These are phyloP conservation scores for Eupelmus urozonus DNA, from an alignment of 2,888 invertebrate species.

Conservation along the genomic window DNA sequence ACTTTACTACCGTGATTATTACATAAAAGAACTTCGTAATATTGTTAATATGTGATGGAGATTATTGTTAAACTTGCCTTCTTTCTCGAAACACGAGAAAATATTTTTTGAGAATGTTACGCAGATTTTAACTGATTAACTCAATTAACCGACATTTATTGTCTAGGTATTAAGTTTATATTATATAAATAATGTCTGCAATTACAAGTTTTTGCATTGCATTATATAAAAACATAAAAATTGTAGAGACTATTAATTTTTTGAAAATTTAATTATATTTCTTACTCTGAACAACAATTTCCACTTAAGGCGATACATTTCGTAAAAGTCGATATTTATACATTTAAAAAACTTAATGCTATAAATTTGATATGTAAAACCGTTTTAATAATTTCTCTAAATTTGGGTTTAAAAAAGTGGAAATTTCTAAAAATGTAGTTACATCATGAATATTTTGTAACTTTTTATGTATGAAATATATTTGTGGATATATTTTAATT, in stretches of 20 bases:
- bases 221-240: slow-evolving; percentile 45
- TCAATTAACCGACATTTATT: slow-evolving; percentile 69
- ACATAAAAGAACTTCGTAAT: slow-evolving; percentile 52
- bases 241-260: too few relatives aligned
- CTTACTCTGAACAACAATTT: slow-evolving; percentile 39
- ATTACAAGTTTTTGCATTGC: slow-evolving; percentile 32
- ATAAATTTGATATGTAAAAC: too few relatives aligned
- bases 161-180: slow-evolving; percentile 68
- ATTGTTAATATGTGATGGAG: slow-evolving; percentile 58
- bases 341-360: too few relatives aligned
- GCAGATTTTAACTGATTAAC: slow-evolving; percentile 65
- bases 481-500: background rate
- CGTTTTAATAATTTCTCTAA: too few relatives aligned
- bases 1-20: slow-evolving; percentile 46
- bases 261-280: too few relatives aligned
- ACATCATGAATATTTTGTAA: too few relatives aligned
- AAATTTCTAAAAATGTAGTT: too few relatives aligned
- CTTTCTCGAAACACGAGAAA: slow-evolving; percentile 59
- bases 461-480: too few relatives aligned
- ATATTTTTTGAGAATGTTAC: slow-evolving; percentile 63
- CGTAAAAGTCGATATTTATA: too few relatives aligned
- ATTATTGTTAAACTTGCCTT: slow-evolving; percentile 66
- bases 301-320: slow-evolving; percentile 31
- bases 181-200: slow-evolving; percentile 57
- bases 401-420: too few relatives aligned